phyloP scores from a whole-genome alignment of 2,888 invertebrate genomes.

The Pocota personata region DNA sequence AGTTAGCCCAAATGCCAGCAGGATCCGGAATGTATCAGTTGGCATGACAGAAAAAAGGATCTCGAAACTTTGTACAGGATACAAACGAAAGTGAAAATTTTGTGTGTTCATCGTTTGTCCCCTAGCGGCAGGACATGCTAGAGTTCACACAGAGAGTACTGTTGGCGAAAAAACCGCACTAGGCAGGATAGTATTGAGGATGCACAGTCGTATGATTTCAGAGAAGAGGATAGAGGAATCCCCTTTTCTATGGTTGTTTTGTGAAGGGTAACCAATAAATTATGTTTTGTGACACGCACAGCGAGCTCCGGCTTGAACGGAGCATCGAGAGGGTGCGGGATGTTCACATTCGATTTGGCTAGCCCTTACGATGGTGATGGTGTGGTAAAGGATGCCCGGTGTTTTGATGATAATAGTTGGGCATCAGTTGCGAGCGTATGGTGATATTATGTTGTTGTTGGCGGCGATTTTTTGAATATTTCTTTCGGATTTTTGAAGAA shows the following conservation, averaged over 20 bases:
- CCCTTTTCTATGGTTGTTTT: conserved; percentile 59
- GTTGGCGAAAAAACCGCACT: conserved; percentile 26
- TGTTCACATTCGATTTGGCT: conserved; percentile 35
- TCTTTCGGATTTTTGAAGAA: not conserved
- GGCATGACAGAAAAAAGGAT: conserved; percentile 57
- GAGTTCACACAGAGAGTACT: conserved; percentile 33
- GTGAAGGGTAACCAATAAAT: conserved; percentile 72
- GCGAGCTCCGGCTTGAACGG: conserved; percentile 71
- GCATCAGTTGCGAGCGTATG: not conserved
- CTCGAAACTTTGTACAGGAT: conserved; percentile 43
- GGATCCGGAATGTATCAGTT: conserved; percentile 77
- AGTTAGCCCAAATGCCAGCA: conserved; percentile 77
- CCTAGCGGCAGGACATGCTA: conserved; percentile 57
- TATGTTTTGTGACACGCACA: conserved; percentile 68
- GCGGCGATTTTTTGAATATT: not conserved
- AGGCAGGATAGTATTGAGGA: not conserved
- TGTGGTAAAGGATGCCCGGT: not conserved
- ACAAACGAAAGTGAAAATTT: conserved; percentile 52
- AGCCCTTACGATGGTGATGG: not conserved
- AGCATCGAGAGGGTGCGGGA: conserved; percentile 61
- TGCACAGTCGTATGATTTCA: conserved; percentile 10
- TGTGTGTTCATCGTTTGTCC: conserved; percentile 6
- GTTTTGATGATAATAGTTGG: conserved; percentile 28
- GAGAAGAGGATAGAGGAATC: conserved; percentile 16
- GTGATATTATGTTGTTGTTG: not conserved